A percentile compares a stretch with the other conserved stretches of the same genome.
phyloP scores from a whole-genome alignment of 2,797 vertebrate species.

The Limosa lapponica region DNA sequence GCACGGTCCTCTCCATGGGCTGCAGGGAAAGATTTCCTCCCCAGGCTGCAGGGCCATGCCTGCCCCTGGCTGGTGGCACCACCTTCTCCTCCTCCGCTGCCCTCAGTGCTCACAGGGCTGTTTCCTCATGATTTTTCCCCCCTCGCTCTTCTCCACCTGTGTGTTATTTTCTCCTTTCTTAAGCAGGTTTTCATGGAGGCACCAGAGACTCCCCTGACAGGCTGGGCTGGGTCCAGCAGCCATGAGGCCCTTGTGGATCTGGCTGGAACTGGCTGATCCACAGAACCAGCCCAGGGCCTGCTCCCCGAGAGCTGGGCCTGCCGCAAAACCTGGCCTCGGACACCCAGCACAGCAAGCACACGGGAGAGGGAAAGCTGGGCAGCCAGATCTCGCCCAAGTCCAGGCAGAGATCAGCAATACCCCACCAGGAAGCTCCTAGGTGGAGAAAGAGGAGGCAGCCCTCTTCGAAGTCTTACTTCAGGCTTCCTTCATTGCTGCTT shows the following conservation, averaged over 20 bases:
- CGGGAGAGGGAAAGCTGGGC: fast-evolving
- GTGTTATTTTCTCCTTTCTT: not conserved
- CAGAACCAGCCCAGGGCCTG: fast-evolving
- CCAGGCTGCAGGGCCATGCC: too few species aligned
- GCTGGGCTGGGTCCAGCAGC: too few species aligned
- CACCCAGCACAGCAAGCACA: fast-evolving
- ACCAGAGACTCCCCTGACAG: not conserved
- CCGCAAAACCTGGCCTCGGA: fast-evolving
- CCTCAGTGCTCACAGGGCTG: fast-evolving
- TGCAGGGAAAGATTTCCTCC: too few species aligned
- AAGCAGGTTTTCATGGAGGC: not conserved
- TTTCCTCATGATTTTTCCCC: not conserved
- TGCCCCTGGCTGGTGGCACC: fast-evolving
- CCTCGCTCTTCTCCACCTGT: not conserved
- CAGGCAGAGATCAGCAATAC: not conserved
- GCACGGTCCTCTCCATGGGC: too few species aligned
- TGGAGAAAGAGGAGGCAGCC: not conserved
- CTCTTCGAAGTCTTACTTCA: not conserved
- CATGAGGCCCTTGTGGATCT: fast-evolving
- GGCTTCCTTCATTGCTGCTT: fast-evolving
- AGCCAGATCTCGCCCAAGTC: not conserved
- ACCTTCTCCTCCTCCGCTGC: not conserved
- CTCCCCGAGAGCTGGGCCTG: fast-evolving
- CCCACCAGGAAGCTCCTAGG: fast-evolving
- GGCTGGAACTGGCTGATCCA: fast-evolving